These are phyloP conservation scores for Strix aluco DNA, from an alignment of 2,113 vertebrate species.

Conservation along the genomic window DNA sequence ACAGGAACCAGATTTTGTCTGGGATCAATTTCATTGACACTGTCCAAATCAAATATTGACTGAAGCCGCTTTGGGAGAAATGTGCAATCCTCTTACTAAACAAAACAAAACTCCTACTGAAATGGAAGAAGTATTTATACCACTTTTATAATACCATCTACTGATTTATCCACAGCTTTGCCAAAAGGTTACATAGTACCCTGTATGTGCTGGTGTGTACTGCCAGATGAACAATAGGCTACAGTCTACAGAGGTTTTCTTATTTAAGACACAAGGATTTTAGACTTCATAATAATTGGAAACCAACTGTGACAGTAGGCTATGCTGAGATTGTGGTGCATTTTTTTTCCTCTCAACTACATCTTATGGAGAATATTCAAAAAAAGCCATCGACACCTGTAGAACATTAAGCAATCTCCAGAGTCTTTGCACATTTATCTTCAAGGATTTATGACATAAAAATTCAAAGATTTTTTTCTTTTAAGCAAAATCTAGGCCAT, in stretches of 20 bases:
- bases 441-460: not conserved
- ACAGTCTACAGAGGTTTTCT: not conserved
- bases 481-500: not conserved
- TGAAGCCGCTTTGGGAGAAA: not conserved
- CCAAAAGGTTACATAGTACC: not conserved
- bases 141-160: not conserved
- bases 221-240: accelerated
- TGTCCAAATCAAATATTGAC: not conserved
- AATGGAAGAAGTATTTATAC: not conserved
- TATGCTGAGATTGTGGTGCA: not conserved
- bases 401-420: not conserved
- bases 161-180: not conserved
- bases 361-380: not conserved
- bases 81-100: not conserved
- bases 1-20: not conserved
- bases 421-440: not conserved
- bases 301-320: not conserved
- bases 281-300: not conserved
- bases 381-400: not conserved
- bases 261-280: not conserved
- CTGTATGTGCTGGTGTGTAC: no score
- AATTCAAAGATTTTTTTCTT: not conserved
- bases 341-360: not conserved
- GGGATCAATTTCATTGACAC: not conserved
- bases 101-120: not conserved